Evolutionary conservation across 2,888 invertebrate genomes (phyloP).

Genomic region (Palloptera scutellata): DNA sequence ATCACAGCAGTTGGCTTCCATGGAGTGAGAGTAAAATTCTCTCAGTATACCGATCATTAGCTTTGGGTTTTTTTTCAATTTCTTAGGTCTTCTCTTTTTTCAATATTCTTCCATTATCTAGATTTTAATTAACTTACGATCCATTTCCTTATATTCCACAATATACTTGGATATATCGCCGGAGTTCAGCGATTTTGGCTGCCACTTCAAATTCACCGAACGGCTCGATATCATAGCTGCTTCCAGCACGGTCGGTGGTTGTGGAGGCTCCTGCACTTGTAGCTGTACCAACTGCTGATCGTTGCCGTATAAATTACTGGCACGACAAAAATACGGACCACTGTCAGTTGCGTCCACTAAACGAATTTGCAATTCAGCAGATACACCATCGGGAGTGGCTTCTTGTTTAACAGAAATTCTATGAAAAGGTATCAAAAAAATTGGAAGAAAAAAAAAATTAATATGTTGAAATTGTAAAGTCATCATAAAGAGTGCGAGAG

Average conservation of each 20-base stretch:
- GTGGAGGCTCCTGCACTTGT: slow-evolving; percentile 79
- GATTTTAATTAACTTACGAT: slow-evolving; percentile 65
- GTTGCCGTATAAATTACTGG: slow-evolving; percentile 77
- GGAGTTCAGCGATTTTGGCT: slow-evolving; percentile 73
- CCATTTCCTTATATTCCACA: slow-evolving; percentile 73
- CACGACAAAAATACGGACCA: slow-evolving; percentile 81
- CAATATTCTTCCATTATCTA: no score
- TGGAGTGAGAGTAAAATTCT: no score
- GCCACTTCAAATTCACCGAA: slow-evolving; percentile 80
- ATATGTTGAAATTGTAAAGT: background rate
- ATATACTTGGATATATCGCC: slow-evolving; percentile 76
- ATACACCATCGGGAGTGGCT: slow-evolving; percentile 74
- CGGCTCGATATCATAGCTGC: slow-evolving; percentile 76
- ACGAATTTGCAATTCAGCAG: slow-evolving; percentile 75
- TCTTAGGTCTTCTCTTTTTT: no score
- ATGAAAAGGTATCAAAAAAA: slow-evolving; percentile 13
- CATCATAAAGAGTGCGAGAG: background rate
- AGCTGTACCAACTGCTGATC: slow-evolving; percentile 78
- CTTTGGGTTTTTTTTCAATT: no score
- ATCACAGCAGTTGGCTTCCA: no score
- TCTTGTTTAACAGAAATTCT: slow-evolving; percentile 73
- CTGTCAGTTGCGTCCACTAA: slow-evolving; percentile 76
- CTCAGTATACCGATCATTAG: no score
- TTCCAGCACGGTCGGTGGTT: slow-evolving; percentile 73
- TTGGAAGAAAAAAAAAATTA: slow-evolving; percentile 10